A percentile compares a stretch with the other conserved stretches of the same genome.
phyloP scores from a whole-genome alignment of 1,140 invertebrate species.

The Caenorhabditis inopinata region DNA sequence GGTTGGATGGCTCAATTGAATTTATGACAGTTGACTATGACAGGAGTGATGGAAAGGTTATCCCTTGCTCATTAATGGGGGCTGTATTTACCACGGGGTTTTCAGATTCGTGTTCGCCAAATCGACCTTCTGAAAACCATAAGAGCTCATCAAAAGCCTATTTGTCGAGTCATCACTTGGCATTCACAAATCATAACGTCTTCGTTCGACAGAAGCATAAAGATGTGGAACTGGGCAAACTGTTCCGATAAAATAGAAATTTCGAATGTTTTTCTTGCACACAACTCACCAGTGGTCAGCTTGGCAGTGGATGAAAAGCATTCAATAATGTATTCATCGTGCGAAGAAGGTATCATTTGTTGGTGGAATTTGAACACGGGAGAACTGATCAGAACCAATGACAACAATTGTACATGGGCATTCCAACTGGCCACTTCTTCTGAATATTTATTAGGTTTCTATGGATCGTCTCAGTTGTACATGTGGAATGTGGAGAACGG shows the following conservation, averaged over 20 bases:
- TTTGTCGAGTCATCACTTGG: slow-evolving; percentile 17
- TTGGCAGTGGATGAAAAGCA: slow-evolving; percentile 40
- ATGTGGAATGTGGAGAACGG: slow-evolving; percentile 22
- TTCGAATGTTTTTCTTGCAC: slow-evolving; percentile 52
- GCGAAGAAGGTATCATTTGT: slow-evolving; percentile 52
- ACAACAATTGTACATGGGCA: slow-evolving; percentile 1
- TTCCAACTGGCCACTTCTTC: slow-evolving; percentile 5
- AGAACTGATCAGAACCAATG: slow-evolving; percentile 15
- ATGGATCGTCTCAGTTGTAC: slow-evolving; percentile 8
- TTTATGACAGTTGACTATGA: slow-evolving; percentile 17
- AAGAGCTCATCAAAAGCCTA: slow-evolving; percentile 39
- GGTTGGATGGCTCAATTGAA: slow-evolving; percentile 32
- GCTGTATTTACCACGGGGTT: too few species aligned
- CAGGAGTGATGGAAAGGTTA: neutral
- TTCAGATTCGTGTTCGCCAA: slow-evolving; percentile 7
- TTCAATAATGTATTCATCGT: slow-evolving; percentile 52
- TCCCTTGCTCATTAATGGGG: too few species aligned
- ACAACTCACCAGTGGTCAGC: slow-evolving; percentile 47
- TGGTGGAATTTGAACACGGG: slow-evolving; percentile 51
- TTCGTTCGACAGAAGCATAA: slow-evolving; percentile 37
- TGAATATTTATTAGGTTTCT: neutral
- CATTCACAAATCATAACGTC: slow-evolving; percentile 12
- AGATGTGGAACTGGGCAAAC: slow-evolving; percentile 26
- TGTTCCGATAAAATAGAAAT: neutral
- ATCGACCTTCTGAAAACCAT: slow-evolving; percentile 34